Evolutionary conservation across 2,797 vertebrate species (phyloP).

Genomic region (Oryzias sinensis): DNA sequence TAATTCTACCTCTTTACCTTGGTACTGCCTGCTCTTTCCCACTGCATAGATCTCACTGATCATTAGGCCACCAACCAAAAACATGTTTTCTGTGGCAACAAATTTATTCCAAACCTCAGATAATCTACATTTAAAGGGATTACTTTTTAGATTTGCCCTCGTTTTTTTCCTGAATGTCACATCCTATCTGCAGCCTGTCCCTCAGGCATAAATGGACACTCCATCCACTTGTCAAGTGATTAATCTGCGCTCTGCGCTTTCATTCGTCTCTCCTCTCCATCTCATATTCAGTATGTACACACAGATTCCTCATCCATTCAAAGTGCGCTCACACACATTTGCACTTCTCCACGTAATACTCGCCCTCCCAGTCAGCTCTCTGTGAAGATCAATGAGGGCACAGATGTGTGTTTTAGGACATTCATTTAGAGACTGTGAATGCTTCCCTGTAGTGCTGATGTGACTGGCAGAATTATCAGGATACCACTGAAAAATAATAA

Average conservation of each 20-base stretch:
- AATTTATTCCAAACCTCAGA: neutral
- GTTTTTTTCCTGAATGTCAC: slow-evolving; percentile 68
- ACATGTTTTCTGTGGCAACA: slow-evolving; percentile 3
- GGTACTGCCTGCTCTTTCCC: neutral
- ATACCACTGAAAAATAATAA: slow-evolving; percentile 40
- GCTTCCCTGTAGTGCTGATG: slow-evolving; percentile 31
- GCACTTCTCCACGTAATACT: slow-evolving; percentile 26
- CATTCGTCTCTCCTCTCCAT: slow-evolving; percentile 57
- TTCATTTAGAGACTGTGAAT: slow-evolving; percentile 42
- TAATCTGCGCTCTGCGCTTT: slow-evolving; percentile 58
- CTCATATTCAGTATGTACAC: slow-evolving; percentile 48
- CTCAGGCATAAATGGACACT: slow-evolving; percentile 72
- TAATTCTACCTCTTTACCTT: neutral
- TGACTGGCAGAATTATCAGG: slow-evolving; percentile 33
- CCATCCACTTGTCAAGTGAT: slow-evolving; percentile 77
- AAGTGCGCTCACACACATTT: slow-evolving; percentile 19
- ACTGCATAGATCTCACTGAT: neutral
- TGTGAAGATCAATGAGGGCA: slow-evolving; percentile 58
- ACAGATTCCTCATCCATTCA: slow-evolving; percentile 48
- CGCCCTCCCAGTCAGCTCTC: slow-evolving; percentile 34
- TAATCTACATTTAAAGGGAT: neutral
- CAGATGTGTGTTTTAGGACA: slow-evolving; percentile 57
- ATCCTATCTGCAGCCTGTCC: slow-evolving; percentile 68
- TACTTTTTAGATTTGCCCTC: neutral
- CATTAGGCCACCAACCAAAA: neutral